Base-by-base conservation (phyloP, 2,888 invertebrate genomes). In the Zelleria hepariella region DNA sequence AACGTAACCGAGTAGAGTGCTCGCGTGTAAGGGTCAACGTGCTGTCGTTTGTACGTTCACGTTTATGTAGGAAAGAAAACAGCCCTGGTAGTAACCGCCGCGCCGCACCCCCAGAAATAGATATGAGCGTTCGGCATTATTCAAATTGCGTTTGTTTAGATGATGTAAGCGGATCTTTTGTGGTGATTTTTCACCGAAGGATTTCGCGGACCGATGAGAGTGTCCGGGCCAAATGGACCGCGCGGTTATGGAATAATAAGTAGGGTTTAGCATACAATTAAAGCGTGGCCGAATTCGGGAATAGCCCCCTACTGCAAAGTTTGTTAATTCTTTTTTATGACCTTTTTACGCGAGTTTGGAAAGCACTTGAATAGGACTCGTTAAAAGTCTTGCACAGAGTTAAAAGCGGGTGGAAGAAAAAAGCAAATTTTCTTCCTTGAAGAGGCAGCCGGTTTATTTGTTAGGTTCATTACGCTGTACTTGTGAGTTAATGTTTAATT, bases 331-430 rank as follows among this genome's bases (percentile, higher is more conserved):
- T 78, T 78, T 77, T 80, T 81, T 77, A 78, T 80, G 75, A 79
- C 75, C 77, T 77, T 82, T 83, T 82, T 80, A 82, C 80, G 82
- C 75, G 77, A 82, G 74, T 83, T 82, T 72, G 76, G 68, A 75
- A 81, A 80, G 75, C 73, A 77, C 74, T 80, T 78, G 74, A 80
- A 79, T 77, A 74, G 71, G 73, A 66, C 77, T 82, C 82, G 79
- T 85, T 82, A 83, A 82, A 82, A 83, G 73, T 81, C 80, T 75
- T 74, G 73, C 73, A 74, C 73, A 70, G 71, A 70, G 70, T 71
- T 72, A 71, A 76, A 77, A 75, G 73, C 20, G 73, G 78, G 74
- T 75, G 72, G 65, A 68, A 72, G 68, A 77, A 76, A 75, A 15
- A 15, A 32, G 32, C 75, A 71, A 77, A 76, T 76, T 42, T 61